These are phyloP conservation scores for Temnothorax rugatulus DNA, from an alignment of 2,888 invertebrate genomes.

Conservation along the genomic window DNA sequence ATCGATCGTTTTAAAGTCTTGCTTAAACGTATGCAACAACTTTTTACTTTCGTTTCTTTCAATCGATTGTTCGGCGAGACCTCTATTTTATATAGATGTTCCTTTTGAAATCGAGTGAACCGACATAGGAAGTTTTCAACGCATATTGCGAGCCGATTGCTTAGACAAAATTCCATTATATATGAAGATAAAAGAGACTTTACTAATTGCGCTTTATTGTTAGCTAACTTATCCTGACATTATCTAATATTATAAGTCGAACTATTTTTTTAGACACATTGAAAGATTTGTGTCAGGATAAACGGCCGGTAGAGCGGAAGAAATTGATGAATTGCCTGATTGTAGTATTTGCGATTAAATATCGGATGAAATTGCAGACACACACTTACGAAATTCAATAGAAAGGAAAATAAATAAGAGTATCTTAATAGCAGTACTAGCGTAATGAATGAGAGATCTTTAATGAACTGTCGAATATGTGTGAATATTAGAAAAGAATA, in stretches of 20 bases:
- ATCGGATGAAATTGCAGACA: background rate
- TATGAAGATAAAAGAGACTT: background rate
- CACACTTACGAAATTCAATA: conserved; percentile 29
- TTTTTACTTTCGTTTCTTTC: conserved; percentile 3
- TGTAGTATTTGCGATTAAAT: conserved; percentile 23
- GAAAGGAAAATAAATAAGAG: background rate
- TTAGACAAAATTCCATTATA: background rate
- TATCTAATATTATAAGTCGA: conserved; percentile 5
- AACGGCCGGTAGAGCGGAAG: background rate
- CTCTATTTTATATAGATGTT: background rate
- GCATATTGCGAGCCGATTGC: background rate
- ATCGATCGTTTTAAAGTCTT: conserved; percentile 2
- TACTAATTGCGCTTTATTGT: background rate
- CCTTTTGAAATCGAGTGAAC: background rate
- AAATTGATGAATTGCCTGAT: conserved; percentile 25
- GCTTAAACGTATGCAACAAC: background rate
- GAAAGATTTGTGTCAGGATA: conserved; percentile 12
- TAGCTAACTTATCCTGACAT: background rate
- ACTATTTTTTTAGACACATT: background rate
- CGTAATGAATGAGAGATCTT: background rate
- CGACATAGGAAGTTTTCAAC: background rate
- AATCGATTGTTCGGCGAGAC: background rate
- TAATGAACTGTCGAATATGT: conserved; percentile 4
- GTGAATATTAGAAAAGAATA: background rate
- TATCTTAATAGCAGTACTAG: background rate